phyloP scores from a whole-genome alignment of 1,140 invertebrate genomes.

The Macrosteles quadrilineatus region DNA sequence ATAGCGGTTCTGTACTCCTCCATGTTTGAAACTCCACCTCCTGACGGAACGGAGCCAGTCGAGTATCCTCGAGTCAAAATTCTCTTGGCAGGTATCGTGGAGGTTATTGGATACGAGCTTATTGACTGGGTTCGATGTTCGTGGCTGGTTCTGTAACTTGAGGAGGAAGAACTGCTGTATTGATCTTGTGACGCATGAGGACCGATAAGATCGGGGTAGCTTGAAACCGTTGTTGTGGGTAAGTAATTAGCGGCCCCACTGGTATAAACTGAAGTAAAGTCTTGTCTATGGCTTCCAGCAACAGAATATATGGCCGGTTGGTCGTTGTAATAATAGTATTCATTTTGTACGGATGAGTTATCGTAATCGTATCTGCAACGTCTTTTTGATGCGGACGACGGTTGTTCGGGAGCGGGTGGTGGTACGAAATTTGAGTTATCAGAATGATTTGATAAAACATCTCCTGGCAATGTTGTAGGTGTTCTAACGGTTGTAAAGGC shows the following conservation, averaged over 20 bases:
- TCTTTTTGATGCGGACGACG: neutral
- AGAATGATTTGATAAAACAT: conserved; percentile 38
- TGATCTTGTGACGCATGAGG: conserved; percentile 54
- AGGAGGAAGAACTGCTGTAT: conserved; percentile 20
- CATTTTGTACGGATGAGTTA: conserved; percentile 43
- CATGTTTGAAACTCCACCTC: conserved; percentile 57
- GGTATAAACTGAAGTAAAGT: conserved; percentile 70
- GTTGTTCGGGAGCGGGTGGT: conserved; percentile 49
- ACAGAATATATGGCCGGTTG: conserved; percentile 73
- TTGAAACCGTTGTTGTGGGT: conserved; percentile 56
- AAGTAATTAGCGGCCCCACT: conserved; percentile 60
- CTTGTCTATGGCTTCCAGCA: conserved; percentile 67
- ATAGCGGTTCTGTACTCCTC: conserved; percentile 65
- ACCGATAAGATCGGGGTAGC: conserved; percentile 65
- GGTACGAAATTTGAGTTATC: conserved; percentile 53
- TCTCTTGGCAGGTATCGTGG: conserved; percentile 27
- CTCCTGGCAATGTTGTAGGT: conserved; percentile 41
- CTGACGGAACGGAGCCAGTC: conserved; percentile 39
- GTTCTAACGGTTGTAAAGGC: conserved; percentile 54
- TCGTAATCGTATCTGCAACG: conserved; percentile 10
- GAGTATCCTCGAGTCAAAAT: conserved; percentile 50
- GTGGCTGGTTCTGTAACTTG: conserved; percentile 25
- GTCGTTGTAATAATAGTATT: conserved; percentile 62
- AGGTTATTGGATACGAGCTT: conserved; percentile 26
- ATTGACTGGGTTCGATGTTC: conserved; percentile 37